Percentiles rank a stretch among this genome's conserved stretches.
phyloP scores from a whole-genome alignment of 2,113 vertebrate species.

The Boulengeromyrus knoepffleri region DNA sequence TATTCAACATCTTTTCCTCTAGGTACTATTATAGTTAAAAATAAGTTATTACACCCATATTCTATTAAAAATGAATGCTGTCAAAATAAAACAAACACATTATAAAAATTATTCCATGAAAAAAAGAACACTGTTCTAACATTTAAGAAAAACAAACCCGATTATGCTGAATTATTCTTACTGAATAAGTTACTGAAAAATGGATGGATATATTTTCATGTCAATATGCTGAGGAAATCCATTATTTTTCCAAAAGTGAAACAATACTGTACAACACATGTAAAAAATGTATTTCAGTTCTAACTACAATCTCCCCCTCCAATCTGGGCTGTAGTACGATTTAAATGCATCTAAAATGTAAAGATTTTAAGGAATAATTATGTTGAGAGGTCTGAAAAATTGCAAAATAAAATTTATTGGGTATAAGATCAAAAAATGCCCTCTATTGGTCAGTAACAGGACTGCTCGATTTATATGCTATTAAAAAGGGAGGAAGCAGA shows the following conservation, averaged over 20 bases:
- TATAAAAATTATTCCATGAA: neutral
- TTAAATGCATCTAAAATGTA: neutral
- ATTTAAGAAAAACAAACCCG: neutral
- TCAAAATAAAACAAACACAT: neutral
- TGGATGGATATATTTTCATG: neutral
- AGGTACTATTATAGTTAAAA: neutral
- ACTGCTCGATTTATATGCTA: neutral
- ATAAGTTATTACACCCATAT: neutral
- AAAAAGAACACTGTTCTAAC: neutral
- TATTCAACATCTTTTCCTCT: neutral
- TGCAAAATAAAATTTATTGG: neutral
- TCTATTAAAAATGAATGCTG: neutral
- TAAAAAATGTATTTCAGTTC: neutral
- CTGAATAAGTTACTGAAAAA: neutral
- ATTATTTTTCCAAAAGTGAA: neutral
- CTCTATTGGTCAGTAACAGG: neutral
- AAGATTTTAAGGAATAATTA: neutral
- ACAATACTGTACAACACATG: neutral
- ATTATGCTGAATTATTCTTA: neutral
- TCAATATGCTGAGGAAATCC: neutral
- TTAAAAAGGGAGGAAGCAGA: neutral
- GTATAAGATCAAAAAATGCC: neutral
- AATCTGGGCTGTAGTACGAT: neutral
- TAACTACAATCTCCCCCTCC: neutral
- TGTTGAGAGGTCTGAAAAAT: neutral